Conservation (phyloP, 2,797 vertebrate species). For the Acestrorhynchus altus region DNA sequence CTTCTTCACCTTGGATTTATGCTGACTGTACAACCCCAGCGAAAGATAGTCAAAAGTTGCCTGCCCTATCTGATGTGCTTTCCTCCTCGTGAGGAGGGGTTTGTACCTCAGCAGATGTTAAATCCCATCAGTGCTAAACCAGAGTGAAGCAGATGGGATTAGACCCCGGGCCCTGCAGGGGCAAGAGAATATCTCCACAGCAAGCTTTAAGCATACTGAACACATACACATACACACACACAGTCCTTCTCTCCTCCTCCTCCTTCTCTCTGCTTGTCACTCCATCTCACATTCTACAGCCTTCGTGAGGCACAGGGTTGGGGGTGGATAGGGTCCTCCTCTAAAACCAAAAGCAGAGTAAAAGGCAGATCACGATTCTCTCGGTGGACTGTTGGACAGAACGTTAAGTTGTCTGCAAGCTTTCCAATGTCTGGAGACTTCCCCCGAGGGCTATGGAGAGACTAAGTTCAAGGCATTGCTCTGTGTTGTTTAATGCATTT, state of each 20-base stretch:
- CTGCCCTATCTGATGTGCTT: slow-evolving; percentile 31
- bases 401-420: slow-evolving; percentile 12
- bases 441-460: not conserved
- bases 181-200: slow-evolving; percentile 18
- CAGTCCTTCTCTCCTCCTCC: not conserved
- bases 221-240: slow-evolving; percentile 5
- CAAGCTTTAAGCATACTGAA: slow-evolving; percentile 30
- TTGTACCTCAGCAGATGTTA: slow-evolving; percentile 42
- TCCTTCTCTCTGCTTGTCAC: not conserved
- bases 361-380: not conserved
- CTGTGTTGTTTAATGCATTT: not conserved
- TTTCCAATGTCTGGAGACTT: not conserved
- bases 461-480: not conserved
- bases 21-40: slow-evolving; percentile 8
- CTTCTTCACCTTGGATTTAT: not conserved
- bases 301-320: not conserved
- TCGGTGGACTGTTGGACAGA: not conserved
- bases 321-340: not conserved
- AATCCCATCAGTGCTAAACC: slow-evolving; percentile 39
- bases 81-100: slow-evolving; percentile 12
- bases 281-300: slow-evolving; percentile 7
- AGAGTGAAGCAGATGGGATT: slow-evolving; percentile 38
- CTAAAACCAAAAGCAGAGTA: not conserved
- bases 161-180: slow-evolving; percentile 28
- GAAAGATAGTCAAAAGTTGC: slow-evolving; percentile 14